These are phyloP conservation scores for Pseudochromis fuscus DNA, from an alignment of 2,797 vertebrate genomes.

Conservation along the genomic window DNA sequence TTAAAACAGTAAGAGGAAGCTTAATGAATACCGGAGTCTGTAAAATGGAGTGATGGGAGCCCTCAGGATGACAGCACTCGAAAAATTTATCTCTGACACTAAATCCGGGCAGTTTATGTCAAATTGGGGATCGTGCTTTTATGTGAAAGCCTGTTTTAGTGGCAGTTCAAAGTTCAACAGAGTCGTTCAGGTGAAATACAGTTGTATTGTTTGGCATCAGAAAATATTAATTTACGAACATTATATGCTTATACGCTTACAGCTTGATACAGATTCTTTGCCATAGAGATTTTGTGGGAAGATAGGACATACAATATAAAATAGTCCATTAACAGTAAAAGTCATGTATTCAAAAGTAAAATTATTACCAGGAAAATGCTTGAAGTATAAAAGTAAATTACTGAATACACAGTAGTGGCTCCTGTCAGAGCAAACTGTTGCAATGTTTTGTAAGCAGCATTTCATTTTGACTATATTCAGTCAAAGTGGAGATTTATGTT, in stretches of 20 bases:
- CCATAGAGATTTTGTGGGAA: background rate
- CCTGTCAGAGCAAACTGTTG: background rate
- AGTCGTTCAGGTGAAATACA: slow-evolving; percentile 11
- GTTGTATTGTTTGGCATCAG: background rate
- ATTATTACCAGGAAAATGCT: background rate
- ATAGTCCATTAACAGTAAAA: background rate
- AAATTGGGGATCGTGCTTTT: slow-evolving; percentile 46
- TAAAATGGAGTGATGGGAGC: slow-evolving; percentile 58
- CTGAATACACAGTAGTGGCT: background rate
- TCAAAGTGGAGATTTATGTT: background rate
- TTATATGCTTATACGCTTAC: too few species aligned
- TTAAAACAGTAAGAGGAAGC: slow-evolving; percentile 63
- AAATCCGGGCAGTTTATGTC: slow-evolving; percentile 66
- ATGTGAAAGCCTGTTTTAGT: slow-evolving; percentile 42
- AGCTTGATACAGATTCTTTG: background rate
- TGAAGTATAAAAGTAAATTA: background rate
- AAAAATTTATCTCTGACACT: slow-evolving; percentile 49
- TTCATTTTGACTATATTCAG: background rate
- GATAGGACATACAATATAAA: background rate
- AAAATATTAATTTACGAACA: slow-evolving; percentile 8
- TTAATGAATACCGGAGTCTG: slow-evolving; percentile 64
- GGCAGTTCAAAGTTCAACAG: slow-evolving; percentile 24
- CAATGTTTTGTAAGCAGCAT: background rate
- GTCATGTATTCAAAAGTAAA: background rate
- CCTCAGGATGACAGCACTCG: slow-evolving; percentile 61